A percentile compares a stretch with the other conserved stretches of the same genome.
Evolutionary conservation across 2,113 vertebrate genomes (phyloP).

Genomic region (Hiodon tergisus): DNA sequence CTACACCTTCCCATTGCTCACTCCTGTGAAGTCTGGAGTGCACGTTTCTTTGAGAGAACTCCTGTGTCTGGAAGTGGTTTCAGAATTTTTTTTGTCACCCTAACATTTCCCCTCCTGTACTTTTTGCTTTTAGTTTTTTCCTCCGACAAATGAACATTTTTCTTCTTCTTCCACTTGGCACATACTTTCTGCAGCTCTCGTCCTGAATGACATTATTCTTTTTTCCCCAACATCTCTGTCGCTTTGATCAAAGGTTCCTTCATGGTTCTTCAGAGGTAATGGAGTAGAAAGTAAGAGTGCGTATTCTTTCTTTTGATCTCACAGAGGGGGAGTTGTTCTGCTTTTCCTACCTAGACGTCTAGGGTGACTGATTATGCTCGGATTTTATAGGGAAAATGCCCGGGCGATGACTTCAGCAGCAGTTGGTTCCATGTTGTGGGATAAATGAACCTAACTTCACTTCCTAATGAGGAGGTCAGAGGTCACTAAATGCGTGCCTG

Average conservation of each 20-base stretch:
- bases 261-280: neutral
- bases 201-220: no score
- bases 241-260: neutral
- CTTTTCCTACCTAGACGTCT: neutral
- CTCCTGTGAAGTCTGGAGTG: no score
- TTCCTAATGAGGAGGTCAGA: neutral
- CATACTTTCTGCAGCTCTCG: no score
- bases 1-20: no score
- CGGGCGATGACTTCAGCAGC: neutral
- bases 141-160: no score
- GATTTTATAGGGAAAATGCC: neutral
- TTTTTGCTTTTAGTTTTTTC: no score
- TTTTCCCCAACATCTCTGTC: neutral
- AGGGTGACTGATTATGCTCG: neutral
- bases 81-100: no score
- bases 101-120: no score
- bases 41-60: no score
- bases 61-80: no score
- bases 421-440: constrained; percentile 7
- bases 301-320: neutral
- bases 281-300: neutral
- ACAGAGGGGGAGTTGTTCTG: neutral
- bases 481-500: neutral
- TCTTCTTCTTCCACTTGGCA: no score
- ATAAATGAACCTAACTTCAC: constrained; percentile 2